A percentile compares a stretch with the other conserved stretches of the same genome.
phyloP scores from a whole-genome alignment of 64 coral and sea anemone genomes.

The Acropora yongei region DNA sequence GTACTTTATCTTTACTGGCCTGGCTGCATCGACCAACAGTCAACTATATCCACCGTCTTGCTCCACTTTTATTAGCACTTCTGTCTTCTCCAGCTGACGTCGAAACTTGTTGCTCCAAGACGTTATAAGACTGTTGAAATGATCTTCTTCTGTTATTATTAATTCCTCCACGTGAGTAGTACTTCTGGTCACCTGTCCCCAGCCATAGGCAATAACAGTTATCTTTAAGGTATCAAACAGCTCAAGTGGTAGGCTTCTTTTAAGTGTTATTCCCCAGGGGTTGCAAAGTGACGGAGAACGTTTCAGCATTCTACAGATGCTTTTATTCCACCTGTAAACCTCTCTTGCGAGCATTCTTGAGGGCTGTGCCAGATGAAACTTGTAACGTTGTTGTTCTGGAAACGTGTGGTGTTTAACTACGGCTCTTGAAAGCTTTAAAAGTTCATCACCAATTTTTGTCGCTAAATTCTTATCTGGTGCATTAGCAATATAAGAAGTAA shows the following conservation, averaged over 20 bases:
- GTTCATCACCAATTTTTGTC: neutral
- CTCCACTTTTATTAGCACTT: no score
- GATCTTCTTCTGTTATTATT: conserved; percentile 48
- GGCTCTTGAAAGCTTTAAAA: neutral
- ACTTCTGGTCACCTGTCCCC: conserved; percentile 46
- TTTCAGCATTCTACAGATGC: conserved; percentile 36
- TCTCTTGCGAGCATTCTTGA: conserved; percentile 48
- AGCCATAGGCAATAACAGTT: conserved; percentile 54
- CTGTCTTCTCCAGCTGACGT: no score
- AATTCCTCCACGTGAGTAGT: conserved; percentile 53
- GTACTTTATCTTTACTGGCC: no score
- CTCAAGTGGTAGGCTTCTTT: conserved; percentile 54
- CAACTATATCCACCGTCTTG: no score
- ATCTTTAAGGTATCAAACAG: conserved; percentile 47
- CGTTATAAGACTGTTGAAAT: conserved; percentile 33
- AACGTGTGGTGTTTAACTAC: no score
- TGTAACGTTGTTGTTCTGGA: conserved; percentile 38
- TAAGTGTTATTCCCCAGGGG: conserved; percentile 45
- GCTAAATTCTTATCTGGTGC: neutral
- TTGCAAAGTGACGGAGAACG: neutral
- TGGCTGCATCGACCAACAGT: no score
- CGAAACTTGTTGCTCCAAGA: no score
- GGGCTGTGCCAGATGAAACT: conserved; percentile 20
- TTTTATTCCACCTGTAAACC: conserved; percentile 60
- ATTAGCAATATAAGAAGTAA: neutral